Percentiles rank a stretch among this genome's conserved stretches.
Evolutionary conservation across 2,113 vertebrate genomes (phyloP).

Genomic region (Cinclus mexicanus): DNA sequence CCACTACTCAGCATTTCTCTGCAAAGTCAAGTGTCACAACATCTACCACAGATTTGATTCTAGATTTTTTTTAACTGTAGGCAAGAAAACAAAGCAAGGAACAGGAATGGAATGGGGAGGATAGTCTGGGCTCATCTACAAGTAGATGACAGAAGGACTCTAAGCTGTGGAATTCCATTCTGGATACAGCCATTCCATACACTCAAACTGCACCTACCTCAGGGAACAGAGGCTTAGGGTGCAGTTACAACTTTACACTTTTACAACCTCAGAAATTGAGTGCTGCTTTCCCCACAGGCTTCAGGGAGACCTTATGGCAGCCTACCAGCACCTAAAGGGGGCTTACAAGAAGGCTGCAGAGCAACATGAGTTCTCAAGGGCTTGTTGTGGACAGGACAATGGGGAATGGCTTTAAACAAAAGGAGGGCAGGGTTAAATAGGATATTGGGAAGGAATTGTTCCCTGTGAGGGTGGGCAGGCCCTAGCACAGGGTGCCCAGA

Average conservation of each 20-base stretch:
- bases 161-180: background rate
- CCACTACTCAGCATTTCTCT: background rate
- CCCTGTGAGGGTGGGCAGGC: rapidly evolving
- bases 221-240: background rate
- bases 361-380: too few species aligned
- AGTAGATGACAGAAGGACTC: rapidly evolving
- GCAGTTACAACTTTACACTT: background rate
- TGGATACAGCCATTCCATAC: background rate
- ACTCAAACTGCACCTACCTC: background rate
- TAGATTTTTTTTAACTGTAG: background rate
- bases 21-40: background rate
- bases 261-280: background rate
- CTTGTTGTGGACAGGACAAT: background rate
- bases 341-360: background rate
- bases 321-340: background rate
- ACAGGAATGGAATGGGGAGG: background rate
- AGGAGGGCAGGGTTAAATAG: rapidly evolving
- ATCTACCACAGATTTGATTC: rapidly evolving
- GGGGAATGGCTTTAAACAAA: background rate
- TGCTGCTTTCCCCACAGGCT: background rate
- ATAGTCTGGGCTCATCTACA: background rate
- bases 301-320: background rate
- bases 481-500: background rate
- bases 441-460: background rate
- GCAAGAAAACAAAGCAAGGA: background rate